These are phyloP conservation scores for Drosophila baimaii DNA, from an alignment of 1,140 invertebrate genomes.

Conservation along the genomic window DNA sequence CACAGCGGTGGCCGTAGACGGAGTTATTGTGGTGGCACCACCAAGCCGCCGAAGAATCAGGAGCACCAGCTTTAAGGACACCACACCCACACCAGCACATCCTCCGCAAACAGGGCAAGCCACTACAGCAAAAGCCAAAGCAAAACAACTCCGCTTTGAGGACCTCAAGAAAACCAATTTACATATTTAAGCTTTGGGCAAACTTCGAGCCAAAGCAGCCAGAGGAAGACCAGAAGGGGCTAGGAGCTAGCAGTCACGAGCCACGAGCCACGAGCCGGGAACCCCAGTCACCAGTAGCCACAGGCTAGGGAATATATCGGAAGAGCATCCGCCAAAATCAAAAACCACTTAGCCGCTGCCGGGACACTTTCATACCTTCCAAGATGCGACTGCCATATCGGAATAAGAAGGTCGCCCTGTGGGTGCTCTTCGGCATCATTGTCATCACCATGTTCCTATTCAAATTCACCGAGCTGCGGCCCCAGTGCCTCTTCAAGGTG, in stretches of 20 bases:
- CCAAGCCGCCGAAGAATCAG: constrained; percentile 17
- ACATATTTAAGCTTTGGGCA: constrained; percentile 73
- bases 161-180: constrained; percentile 73
- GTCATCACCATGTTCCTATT: constrained; percentile 84
- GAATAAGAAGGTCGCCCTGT: constrained; percentile 81
- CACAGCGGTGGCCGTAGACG: constrained; percentile 49
- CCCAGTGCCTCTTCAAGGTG: constrained; percentile 80
- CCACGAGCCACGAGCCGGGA: not conserved
- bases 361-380: constrained; percentile 8
- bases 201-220: constrained; percentile 27
- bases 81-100: not conserved
- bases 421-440: constrained; percentile 79
- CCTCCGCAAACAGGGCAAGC: constrained; percentile 34
- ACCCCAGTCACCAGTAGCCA: not conserved
- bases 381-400: constrained; percentile 82
- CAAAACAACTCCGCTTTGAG: constrained; percentile 58
- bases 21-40: constrained; percentile 61
- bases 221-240: constrained; percentile 1
- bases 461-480: constrained; percentile 83
- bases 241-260: not conserved
- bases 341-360: constrained; percentile 41
- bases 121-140: constrained; percentile 36
- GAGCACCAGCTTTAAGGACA: constrained; percentile 19
- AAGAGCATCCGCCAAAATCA: constrained; percentile 35
- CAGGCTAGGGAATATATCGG: not conserved